Base-by-base conservation (phyloP, 2,888 invertebrate species). In the Dynastes hyllus region DNA sequence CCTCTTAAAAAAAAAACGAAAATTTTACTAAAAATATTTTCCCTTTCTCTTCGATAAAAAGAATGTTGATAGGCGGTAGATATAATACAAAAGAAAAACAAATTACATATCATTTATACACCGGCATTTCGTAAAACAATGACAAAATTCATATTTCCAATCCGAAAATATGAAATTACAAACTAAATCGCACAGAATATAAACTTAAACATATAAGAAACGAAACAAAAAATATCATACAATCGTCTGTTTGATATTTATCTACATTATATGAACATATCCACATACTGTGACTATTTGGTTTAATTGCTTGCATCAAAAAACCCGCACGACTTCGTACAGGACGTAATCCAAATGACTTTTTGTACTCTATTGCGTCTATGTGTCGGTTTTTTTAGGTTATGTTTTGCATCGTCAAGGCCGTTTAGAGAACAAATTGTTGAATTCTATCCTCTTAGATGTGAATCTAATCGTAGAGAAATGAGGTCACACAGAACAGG, bases 71-170 rank as follows among this genome's bases (percentile, higher is more conserved):
- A 22, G 22, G 22, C 22, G 22, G 22, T 22, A 22, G 22, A 22
- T 37, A 37, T 37, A 5, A 37, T 37, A 37, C 32, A 37, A 37
- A 37, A 5, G 32, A 37, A 37, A 37, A 37, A 37, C 32, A 32
- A 32, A 32, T 32, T 32, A 32, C 32, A 32, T 32, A 32, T 37
- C 32, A 37, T 53, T 53, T 53, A n/a, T 53, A 53, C 32, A 37
- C 32, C 32, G 32, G 32, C 55, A 22, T 16, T 16, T 27, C 27
- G 27, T 27, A 22, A 22, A 61, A 40, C 11, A 65, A 65, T 67
- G 58, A 78, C 78, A 78, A 78, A 78, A 78, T 78, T 78, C 78
- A 71, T 78, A 78, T 78, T 78, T 78, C 73, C 77, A 27, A 16
- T 13, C 8, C 45, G 78, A 78, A 78, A 78, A 78, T 78, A 63